Percentiles rank a stretch among this genome's conserved stretches.
Evolutionary conservation across 2,113 vertebrate genomes (phyloP).

Genomic region (Nipponia nippon): DNA sequence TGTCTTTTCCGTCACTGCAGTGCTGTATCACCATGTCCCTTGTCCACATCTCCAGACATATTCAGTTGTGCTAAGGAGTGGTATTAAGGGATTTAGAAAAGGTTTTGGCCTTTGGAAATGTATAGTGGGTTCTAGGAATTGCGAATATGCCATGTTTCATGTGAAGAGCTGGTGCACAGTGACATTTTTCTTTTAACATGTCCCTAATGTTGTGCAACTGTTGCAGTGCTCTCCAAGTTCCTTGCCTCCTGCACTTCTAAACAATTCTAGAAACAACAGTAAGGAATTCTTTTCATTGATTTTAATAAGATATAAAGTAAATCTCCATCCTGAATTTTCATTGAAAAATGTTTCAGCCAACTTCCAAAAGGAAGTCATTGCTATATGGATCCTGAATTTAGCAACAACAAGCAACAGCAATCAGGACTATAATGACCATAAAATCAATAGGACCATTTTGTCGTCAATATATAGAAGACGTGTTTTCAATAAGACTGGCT

Average conservation of each 20-base stretch:
- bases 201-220: background rate
- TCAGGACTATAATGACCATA: background rate
- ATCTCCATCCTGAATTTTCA: background rate
- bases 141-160: background rate
- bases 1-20: background rate
- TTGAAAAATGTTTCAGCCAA: background rate
- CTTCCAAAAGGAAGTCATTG: background rate
- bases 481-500: background rate
- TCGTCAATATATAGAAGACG: background rate
- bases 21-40: background rate
- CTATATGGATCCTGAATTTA: background rate
- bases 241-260: background rate
- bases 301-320: background rate
- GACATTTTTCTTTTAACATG: background rate
- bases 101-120: background rate
- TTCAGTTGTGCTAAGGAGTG: background rate
- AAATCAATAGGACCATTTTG: background rate
- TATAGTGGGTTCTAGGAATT: background rate
- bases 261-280: background rate
- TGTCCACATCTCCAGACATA: background rate
- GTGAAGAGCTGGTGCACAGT: background rate
- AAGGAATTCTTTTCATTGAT: background rate
- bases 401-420: background rate
- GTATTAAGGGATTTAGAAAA: background rate
- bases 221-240: background rate